These are phyloP conservation scores for Gisinianus flammeolus DNA, from an alignment of 2,888 invertebrate genomes.

Conservation along the genomic window DNA sequence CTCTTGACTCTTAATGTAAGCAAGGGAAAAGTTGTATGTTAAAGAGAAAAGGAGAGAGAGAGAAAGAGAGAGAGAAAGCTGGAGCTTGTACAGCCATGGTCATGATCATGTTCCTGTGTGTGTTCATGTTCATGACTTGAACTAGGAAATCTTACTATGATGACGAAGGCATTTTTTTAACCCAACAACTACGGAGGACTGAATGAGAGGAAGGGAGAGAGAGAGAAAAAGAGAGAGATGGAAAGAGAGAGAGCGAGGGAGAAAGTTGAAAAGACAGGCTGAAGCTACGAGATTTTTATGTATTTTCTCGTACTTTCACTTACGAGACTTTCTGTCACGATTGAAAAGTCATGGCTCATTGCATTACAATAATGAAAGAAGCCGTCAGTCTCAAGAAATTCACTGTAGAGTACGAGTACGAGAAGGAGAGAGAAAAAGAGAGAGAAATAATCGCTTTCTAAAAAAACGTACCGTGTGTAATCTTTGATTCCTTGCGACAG, in stretches of 20 bases:
- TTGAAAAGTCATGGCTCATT: conserved; percentile 43
- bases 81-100: no score
- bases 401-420: background rate
- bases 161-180: background rate
- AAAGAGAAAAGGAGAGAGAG: background rate
- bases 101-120: no score
- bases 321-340: conserved; percentile 40
- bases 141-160: background rate
- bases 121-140: background rate
- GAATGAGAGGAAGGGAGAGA: background rate
- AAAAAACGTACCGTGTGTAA: conserved; percentile 34
- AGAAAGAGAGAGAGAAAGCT: background rate
- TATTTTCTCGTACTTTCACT: conserved; percentile 28
- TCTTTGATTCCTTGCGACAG: conserved; percentile 29
- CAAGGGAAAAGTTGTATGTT: background rate
- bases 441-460: conserved; percentile 36
- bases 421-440: background rate
- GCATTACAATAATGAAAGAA: conserved; percentile 39
- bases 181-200: background rate
- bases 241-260: background rate
- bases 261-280: background rate
- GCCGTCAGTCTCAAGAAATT: conserved; percentile 36
- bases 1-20: background rate
- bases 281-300: background rate
- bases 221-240: background rate